Evolutionary conservation across 92 coral and sea anemone genomes (phyloP), one percentile per base, ranked within the genome.

Genomic region (Porites lobata): DNA sequence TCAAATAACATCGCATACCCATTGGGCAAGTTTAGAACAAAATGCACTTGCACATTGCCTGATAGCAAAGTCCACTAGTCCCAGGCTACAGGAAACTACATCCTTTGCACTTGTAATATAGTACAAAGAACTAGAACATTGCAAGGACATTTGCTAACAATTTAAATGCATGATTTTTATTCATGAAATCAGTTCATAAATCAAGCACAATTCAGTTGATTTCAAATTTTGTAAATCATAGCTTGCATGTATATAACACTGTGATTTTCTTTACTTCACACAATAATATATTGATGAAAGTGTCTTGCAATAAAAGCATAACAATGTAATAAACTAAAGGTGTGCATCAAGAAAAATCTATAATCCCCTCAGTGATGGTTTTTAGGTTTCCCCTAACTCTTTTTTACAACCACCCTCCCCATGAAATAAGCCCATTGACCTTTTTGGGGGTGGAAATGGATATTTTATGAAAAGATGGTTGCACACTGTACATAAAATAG

Each of bases 291-390:
- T 1, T 73, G 78, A 73, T 73, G 78, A 73, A 73, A 38, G 47
- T 38, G 47, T 38, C 47, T 38, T 0, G 4, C 47, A 38, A 38
- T 38, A 38, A 38, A 38, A 73, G 47, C 0, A 5, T 38, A 38
- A 38, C 47, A 38, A 75, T 75, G 79, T 75, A 17, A 73, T 75
- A 75, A 75, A 75, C 79, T 75, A 75, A 75, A 75, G 79, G 79
- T 75, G 79, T 9, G 63, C 21, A 75, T 52, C 63, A 75, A 75
- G 79, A 75, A 50, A 75, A 75, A 75, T 75, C 63, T 75, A 75
- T 69, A 69, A 69, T 69, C 20, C 75, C 75, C 51, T 29, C 75
- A 69, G 75, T 32, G 75, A 69, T 52, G 79, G 59, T 75, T 75
- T 75, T 75, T 75, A 15, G 79, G 79, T 54, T 75, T 75, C 78